Percentiles rank a stretch among this genome's conserved stretches.
Conservation (phyloP, 2,113 vertebrate genomes). For the Sorex araneus region DNA sequence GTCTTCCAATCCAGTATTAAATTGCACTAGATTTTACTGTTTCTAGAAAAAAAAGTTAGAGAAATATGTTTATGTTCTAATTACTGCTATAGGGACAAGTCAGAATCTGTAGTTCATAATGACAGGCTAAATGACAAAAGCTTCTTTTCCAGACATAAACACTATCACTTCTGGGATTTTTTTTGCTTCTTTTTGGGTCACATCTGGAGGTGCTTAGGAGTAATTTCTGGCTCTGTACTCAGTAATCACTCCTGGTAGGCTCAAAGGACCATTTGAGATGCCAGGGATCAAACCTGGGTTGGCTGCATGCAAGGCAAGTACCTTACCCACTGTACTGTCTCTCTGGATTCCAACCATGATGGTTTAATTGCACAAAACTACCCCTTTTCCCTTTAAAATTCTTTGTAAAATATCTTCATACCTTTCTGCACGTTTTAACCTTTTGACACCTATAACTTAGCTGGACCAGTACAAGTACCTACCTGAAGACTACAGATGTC, state of each 20-base stretch:
- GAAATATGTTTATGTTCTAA: conserved; percentile 58
- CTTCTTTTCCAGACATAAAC: conserved; percentile 32
- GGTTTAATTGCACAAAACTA: conserved; percentile 69
- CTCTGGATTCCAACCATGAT: no score
- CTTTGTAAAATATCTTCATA: conserved; percentile 69
- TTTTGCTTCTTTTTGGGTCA: no score
- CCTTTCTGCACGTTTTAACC: conserved; percentile 58
- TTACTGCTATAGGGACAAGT: conserved; percentile 30
- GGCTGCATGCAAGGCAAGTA: no score
- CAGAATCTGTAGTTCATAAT: no score
- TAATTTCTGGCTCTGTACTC: no score
- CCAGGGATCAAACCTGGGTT: no score
- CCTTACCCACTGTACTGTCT: no score
- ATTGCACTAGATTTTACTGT: conserved; percentile 64
- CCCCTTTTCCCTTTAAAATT: background rate
- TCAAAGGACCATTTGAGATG: no score
- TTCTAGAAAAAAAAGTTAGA: background rate
- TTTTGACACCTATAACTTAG: conserved; percentile 53
- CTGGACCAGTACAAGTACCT: conserved; percentile 73
- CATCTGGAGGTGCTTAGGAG: no score
- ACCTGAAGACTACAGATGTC: conserved; percentile 79
- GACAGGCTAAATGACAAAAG: conserved; percentile 37
- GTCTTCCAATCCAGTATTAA: conserved; percentile 51
- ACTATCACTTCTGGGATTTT: conserved; percentile 49
- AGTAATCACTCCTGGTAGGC: no score